A percentile compares a stretch with the other conserved stretches of the same genome.
These are phyloP conservation scores for Gobionotothen gibberifrons DNA, from an alignment of 2,797 vertebrate genomes.

Conservation along the genomic window DNA sequence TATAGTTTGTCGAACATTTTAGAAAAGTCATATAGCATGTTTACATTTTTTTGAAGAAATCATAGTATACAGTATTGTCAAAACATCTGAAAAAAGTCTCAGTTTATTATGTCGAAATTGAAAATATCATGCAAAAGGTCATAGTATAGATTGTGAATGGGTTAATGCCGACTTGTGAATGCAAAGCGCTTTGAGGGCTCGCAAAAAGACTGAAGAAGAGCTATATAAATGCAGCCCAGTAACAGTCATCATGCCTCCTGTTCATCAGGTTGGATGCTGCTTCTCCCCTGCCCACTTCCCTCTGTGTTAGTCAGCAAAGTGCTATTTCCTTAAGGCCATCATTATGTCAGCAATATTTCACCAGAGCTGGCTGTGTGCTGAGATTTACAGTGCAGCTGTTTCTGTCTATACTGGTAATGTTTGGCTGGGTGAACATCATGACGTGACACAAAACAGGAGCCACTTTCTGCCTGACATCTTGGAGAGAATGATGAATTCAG, in stretches of 20 bases:
- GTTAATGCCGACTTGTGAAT: too few relatives aligned
- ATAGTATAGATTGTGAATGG: too few relatives aligned
- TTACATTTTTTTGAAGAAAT: too few relatives aligned
- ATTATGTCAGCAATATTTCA: slow-evolving; percentile 47
- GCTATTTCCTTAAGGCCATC: slow-evolving; percentile 38
- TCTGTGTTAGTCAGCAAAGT: slow-evolving; percentile 56
- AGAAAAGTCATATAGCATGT: too few relatives aligned
- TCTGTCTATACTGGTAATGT: slow-evolving; percentile 34
- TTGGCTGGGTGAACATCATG: slow-evolving; percentile 9
- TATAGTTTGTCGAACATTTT: too few relatives aligned
- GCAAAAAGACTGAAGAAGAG: too few relatives aligned
- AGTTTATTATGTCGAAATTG: too few relatives aligned
- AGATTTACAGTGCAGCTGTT: slow-evolving; percentile 48
- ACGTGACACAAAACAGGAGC: slow-evolving; percentile 11
- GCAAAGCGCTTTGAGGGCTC: too few relatives aligned
- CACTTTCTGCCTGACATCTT: slow-evolving; percentile 15
- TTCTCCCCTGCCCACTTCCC: slow-evolving; percentile 18
- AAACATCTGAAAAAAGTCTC: too few relatives aligned
- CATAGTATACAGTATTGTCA: too few relatives aligned
- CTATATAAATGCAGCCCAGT: too few relatives aligned
- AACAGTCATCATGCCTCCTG: background rate
- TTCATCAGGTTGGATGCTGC: background rate
- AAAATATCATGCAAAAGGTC: too few relatives aligned
- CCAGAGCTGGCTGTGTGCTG: slow-evolving; percentile 2
- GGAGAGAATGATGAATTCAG: background rate